Conservation (phyloP, 2,888 invertebrate genomes). For the Plebejus anna region DNA sequence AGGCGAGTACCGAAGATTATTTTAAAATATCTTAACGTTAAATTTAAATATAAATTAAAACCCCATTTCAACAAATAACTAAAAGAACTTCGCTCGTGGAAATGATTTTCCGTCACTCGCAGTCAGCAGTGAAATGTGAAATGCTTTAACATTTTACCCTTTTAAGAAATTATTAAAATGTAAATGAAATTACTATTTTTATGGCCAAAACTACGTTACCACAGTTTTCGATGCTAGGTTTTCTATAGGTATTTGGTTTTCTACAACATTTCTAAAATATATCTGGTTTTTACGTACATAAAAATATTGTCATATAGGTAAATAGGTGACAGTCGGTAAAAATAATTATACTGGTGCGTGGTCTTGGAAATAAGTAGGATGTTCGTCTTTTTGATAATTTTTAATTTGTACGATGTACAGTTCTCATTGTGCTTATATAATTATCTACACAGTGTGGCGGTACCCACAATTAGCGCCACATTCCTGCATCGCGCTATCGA, state of each 20-base stretch:
- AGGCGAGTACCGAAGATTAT: conserved; percentile 20
- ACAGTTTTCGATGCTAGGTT: background rate
- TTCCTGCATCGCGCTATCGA: no score
- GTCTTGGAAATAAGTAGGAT: no score
- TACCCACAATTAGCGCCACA: no score
- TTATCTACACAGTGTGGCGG: no score
- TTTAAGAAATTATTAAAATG: conserved; percentile 25
- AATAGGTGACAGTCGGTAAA: no score
- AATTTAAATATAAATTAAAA: conserved; percentile 29
- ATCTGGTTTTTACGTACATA: background rate
- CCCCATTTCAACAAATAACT: conserved; percentile 28
- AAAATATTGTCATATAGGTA: no score
- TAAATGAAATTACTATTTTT: conserved; percentile 2
- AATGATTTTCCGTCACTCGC: conserved; percentile 29
- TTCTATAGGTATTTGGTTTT: background rate
- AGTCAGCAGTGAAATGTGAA: conserved; percentile 27
- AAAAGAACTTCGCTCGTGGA: conserved; percentile 27
- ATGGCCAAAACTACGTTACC: background rate
- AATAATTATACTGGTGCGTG: no score
- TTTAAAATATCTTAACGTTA: conserved; percentile 19
- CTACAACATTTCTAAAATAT: background rate
- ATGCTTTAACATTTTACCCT: conserved; percentile 22
- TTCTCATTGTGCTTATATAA: no score
- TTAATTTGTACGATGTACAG: no score
- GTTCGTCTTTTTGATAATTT: no score